phyloP scores from a whole-genome alignment of 2,113 vertebrate genomes.

The Sebastes fasciatus region DNA sequence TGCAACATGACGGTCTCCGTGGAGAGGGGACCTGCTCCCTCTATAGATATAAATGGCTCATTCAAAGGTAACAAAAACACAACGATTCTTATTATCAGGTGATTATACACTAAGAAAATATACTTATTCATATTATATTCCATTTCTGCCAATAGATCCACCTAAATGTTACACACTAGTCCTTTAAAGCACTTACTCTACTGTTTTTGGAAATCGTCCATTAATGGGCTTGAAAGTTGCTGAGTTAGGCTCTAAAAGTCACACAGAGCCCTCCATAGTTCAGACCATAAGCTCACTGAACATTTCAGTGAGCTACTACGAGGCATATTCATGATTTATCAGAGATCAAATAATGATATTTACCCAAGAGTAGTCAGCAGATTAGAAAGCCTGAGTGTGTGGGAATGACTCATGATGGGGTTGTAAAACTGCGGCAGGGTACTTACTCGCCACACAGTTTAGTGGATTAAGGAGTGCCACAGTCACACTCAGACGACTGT shows the following conservation, averaged over 20 bases:
- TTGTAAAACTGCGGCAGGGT: slow-evolving; percentile 72
- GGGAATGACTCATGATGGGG: slow-evolving; percentile 55
- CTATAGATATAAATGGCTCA: too few species aligned
- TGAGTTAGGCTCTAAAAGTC: slow-evolving; percentile 13
- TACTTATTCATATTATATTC: too few species aligned
- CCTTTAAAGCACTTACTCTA: background rate
- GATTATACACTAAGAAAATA: too few species aligned
- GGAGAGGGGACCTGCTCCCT: too few species aligned
- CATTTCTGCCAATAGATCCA: too few species aligned
- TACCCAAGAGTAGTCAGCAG: slow-evolving; percentile 64
- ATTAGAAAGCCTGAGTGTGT: slow-evolving; percentile 52
- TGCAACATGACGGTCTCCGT: too few species aligned
- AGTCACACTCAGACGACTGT: slow-evolving; percentile 79
- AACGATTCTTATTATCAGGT: too few species aligned
- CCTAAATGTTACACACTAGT: too few species aligned
- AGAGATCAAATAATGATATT: slow-evolving; percentile 72
- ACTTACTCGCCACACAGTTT: slow-evolving; percentile 70
- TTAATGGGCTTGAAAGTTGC: slow-evolving; percentile 54
- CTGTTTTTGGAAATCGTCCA: slow-evolving; percentile 42
- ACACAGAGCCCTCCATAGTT: slow-evolving; percentile 8
- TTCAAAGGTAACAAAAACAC: too few species aligned
- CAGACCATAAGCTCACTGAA: slow-evolving; percentile 10
- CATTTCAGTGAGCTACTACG: slow-evolving; percentile 30
- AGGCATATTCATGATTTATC: slow-evolving; percentile 59
- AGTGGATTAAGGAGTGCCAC: slow-evolving; percentile 82